A percentile compares a stretch with the other conserved stretches of the same genome.
Conservation (phyloP, 2,797 vertebrate genomes). For the Xyrichtys novacula region DNA sequence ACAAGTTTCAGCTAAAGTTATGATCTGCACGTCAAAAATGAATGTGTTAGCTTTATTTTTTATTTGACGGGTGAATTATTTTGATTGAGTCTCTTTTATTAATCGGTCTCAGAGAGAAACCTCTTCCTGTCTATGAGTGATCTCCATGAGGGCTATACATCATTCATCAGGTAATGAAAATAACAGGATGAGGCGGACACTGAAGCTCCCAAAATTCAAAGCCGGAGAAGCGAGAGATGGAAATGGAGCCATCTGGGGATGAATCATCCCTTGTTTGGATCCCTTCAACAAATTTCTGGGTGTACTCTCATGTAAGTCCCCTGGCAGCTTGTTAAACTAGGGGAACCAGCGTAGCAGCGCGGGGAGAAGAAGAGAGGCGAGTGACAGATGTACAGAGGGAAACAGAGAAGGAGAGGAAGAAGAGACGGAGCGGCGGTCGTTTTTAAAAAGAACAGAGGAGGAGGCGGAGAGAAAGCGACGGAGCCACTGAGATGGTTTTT, state of each 20-base stretch:
- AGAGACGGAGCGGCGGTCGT: conserved; percentile 49
- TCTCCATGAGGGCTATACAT: background rate
- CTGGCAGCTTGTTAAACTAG: conserved; percentile 78
- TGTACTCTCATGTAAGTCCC: conserved; percentile 69
- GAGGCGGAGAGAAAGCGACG: conserved; percentile 37
- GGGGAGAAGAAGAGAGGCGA: conserved; percentile 46
- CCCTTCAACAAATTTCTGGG: conserved; percentile 72
- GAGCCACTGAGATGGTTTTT: conserved; percentile 46
- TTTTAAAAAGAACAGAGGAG: conserved; percentile 55
- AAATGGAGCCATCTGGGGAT: conserved; percentile 70
- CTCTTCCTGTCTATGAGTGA: conserved; percentile 2
- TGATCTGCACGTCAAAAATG: background rate
- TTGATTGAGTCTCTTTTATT: conserved; percentile 3
- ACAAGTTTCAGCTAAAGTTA: background rate
- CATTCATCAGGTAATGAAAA: conserved; percentile 29
- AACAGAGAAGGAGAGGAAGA: conserved; percentile 50
- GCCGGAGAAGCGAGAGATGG: conserved; percentile 33
- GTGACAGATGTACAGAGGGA: conserved; percentile 66
- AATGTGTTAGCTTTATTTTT: conserved; percentile 5
- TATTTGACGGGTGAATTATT: background rate
- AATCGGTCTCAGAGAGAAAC: background rate
- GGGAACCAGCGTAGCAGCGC: conserved; percentile 56
- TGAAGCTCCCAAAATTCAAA: conserved; percentile 32
- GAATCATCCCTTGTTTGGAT: conserved; percentile 70
- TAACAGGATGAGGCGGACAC: conserved; percentile 20